These are phyloP conservation scores for Bergia puertoricense DNA, from an alignment of 92 coral and sea anemone species.

Conservation along the genomic window DNA sequence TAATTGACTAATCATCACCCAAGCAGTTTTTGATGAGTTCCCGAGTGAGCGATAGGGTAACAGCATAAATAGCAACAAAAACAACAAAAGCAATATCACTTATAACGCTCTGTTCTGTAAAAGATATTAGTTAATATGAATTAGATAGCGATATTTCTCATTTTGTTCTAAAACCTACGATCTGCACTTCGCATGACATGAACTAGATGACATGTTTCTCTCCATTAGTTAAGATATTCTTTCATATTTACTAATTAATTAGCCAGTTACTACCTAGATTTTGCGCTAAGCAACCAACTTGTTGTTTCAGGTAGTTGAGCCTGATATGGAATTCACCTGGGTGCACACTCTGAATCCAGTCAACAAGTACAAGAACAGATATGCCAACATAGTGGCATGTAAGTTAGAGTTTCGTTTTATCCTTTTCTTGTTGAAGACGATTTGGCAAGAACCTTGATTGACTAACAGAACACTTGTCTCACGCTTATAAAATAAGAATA, in stretches of 20 bases:
- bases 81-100: too few species aligned
- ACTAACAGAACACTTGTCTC: too few species aligned
- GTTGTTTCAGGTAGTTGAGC: conserved; percentile 79
- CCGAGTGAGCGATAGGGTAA: neutral
- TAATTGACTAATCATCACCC: neutral
- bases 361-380: conserved; percentile 96
- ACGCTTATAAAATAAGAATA: too few species aligned
- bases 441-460: too few species aligned
- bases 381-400: conserved; percentile 97
- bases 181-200: too few species aligned
- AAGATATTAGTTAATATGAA: too few species aligned
- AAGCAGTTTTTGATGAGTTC: neutral
- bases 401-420: conserved; percentile 42
- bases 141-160: too few species aligned
- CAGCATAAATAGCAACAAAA: neutral
- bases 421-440: neutral
- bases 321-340: conserved; percentile 81
- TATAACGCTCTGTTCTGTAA: too few species aligned
- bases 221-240: too few species aligned
- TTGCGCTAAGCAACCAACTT: neutral
- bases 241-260: neutral
- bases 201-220: too few species aligned
- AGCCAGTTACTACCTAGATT: neutral
- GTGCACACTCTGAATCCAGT: conserved; percentile 83
- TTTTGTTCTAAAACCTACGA: too few species aligned